A percentile compares a stretch with the other conserved stretches of the same genome.
These are phyloP conservation scores for Gastracanthus pulcherrimus DNA, from an alignment of 2,888 invertebrate species.

Conservation along the genomic window DNA sequence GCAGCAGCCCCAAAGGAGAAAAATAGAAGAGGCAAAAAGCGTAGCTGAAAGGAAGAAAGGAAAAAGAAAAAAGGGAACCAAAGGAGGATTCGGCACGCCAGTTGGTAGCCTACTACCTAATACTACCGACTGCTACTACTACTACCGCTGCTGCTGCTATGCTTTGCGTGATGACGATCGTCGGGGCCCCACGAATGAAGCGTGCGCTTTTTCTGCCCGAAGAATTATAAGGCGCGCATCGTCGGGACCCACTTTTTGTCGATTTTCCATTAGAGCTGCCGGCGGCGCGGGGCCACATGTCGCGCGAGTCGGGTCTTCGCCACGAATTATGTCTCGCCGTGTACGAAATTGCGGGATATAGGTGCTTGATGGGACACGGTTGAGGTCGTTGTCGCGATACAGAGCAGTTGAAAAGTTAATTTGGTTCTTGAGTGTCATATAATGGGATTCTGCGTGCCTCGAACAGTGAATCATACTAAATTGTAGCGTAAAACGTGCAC, in stretches of 20 bases:
- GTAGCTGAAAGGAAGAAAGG: background rate
- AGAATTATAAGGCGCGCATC: slow-evolving; percentile 62
- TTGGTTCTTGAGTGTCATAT: too few species aligned
- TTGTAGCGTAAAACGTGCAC: too few species aligned
- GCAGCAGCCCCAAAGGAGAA: background rate
- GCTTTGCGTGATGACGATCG: slow-evolving; percentile 59
- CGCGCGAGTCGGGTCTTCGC: too few species aligned
- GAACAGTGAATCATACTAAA: too few species aligned
- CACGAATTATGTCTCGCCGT: too few species aligned
- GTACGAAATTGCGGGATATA: slow-evolving; percentile 73
- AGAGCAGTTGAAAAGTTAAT: slow-evolving; percentile 54
- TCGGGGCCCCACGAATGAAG: slow-evolving; percentile 44
- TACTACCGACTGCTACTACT: too few species aligned
- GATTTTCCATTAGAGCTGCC: slow-evolving; percentile 72
- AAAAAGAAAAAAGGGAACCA: slow-evolving; percentile 39
- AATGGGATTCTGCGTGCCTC: too few species aligned
- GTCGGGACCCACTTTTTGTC: slow-evolving; percentile 71
- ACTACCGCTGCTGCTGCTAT: too few species aligned
- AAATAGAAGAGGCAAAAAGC: background rate
- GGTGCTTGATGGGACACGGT: slow-evolving; percentile 67
- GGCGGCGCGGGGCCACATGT: slow-evolving; percentile 70
- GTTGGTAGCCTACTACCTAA: too few species aligned
- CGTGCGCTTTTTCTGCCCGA: slow-evolving; percentile 56
- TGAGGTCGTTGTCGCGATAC: too few species aligned
- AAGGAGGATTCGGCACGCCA: slow-evolving; percentile 69